Conservation (phyloP, 2,113 vertebrate genomes). For the Eretmochelys imbricata region DNA sequence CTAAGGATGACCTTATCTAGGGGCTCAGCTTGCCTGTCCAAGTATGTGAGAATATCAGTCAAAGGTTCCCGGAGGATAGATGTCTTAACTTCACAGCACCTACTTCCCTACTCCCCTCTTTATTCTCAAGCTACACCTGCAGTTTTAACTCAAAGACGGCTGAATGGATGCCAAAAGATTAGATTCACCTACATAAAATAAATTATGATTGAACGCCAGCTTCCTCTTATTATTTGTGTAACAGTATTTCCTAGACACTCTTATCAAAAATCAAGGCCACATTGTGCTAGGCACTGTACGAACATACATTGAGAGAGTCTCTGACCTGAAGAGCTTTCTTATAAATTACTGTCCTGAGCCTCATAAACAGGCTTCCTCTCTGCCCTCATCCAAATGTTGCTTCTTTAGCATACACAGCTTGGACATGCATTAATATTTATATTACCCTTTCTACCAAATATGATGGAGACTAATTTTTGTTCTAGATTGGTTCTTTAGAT, state of each 20-base stretch:
- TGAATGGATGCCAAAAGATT: background rate
- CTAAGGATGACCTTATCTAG: background rate
- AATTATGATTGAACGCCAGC: background rate
- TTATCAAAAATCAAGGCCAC: background rate
- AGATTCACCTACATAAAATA: fast-evolving
- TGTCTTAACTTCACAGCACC: background rate
- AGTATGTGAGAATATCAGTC: background rate
- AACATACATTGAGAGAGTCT: background rate
- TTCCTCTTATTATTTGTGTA: background rate
- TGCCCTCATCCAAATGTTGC: background rate
- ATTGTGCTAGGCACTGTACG: background rate
- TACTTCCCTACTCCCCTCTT: background rate
- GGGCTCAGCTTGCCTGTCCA: background rate
- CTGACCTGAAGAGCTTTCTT: background rate
- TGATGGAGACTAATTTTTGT: background rate
- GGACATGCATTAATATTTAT: background rate
- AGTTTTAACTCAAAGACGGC: background rate
- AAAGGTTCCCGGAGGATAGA: background rate
- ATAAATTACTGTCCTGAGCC: background rate
- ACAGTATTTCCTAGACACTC: background rate
- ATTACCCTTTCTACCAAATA: background rate
- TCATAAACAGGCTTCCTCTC: fast-evolving
- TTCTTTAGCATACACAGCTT: background rate
- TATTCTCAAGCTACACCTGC: background rate
- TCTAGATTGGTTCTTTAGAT: background rate